These are phyloP conservation scores for Carpatolechia fugitivella DNA, from an alignment of 2,888 invertebrate species.

Conservation along the genomic window DNA sequence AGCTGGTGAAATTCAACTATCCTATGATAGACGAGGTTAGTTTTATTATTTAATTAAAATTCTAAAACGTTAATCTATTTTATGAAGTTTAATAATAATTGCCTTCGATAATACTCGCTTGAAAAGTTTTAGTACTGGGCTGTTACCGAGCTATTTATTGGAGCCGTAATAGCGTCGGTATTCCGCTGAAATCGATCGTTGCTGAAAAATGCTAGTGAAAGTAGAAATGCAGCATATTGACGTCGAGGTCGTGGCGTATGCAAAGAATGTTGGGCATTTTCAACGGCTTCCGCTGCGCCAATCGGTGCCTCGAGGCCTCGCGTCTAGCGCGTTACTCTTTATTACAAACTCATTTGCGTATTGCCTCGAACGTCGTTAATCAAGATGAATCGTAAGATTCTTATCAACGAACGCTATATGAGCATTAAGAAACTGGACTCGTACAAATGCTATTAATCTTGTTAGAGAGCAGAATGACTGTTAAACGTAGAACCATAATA, in stretches of 20 bases:
- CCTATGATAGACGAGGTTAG: conserved; percentile 35
- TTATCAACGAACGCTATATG: conserved; percentile 17
- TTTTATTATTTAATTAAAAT: not conserved
- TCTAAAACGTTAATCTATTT: no score
- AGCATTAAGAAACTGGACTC: conserved; percentile 15
- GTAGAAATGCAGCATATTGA: conserved; percentile 30
- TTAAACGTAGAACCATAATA: not conserved
- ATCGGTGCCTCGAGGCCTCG: conserved; percentile 22
- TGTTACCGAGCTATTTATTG: conserved; percentile 12
- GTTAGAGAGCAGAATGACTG: not conserved
- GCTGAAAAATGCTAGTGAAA: conserved; percentile 39
- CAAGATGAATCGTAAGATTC: conserved; percentile 17
- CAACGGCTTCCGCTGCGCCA: conserved; percentile 38
- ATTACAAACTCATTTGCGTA: conserved; percentile 15
- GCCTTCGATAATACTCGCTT: conserved; percentile 14
- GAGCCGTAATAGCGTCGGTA: conserved; percentile 14
- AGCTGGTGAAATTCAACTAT: conserved; percentile 44
- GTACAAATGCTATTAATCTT: conserved; percentile 16
- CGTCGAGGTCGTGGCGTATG: conserved; percentile 21
- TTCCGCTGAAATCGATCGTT: conserved; percentile 22
- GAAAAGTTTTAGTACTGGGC: conserved; percentile 16
- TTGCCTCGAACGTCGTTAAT: conserved; percentile 5
- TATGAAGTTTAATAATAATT: no score
- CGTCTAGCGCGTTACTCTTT: conserved; percentile 7
- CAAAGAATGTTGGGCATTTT: conserved; percentile 41